Percentiles rank a stretch among this genome's conserved stretches.
These are phyloP conservation scores for Etia nguti DNA, from an alignment of 2,113 vertebrate species.

Conservation along the genomic window DNA sequence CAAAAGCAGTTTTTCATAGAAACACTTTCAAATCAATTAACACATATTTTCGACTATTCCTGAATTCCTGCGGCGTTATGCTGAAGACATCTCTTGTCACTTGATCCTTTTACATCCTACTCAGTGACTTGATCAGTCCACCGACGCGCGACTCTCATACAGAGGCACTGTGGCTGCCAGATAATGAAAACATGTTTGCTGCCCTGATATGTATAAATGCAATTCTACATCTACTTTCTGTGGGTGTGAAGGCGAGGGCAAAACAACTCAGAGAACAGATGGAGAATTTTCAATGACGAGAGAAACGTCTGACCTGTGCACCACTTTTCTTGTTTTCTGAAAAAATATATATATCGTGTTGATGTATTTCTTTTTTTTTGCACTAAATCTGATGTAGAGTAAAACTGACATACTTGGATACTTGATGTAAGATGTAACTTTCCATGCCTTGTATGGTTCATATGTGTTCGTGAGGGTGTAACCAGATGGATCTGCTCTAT, in stretches of 20 bases:
- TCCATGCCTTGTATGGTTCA: neutral
- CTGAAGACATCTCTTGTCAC: neutral
- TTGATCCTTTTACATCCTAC: slow-evolving; percentile 1
- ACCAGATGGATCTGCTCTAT: neutral
- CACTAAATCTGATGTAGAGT: neutral
- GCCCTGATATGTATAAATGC: neutral
- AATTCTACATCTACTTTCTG: neutral
- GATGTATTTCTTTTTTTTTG: neutral
- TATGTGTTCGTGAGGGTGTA: neutral
- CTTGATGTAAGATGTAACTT: neutral
- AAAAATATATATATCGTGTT: neutral
- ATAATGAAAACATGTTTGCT: neutral
- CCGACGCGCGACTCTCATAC: neutral
- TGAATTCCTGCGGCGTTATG: neutral
- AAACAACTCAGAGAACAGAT: neutral
- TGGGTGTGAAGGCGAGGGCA: neutral
- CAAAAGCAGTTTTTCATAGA: neutral
- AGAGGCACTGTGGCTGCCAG: neutral
- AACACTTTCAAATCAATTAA: neutral
- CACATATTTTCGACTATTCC: neutral
- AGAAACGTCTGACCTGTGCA: neutral
- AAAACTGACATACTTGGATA: neutral
- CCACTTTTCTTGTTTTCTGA: neutral
- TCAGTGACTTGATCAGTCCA: neutral
- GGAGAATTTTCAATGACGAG: neutral